Conservation (phyloP, 2,888 invertebrate genomes). For the Cynaeus angustus region DNA sequence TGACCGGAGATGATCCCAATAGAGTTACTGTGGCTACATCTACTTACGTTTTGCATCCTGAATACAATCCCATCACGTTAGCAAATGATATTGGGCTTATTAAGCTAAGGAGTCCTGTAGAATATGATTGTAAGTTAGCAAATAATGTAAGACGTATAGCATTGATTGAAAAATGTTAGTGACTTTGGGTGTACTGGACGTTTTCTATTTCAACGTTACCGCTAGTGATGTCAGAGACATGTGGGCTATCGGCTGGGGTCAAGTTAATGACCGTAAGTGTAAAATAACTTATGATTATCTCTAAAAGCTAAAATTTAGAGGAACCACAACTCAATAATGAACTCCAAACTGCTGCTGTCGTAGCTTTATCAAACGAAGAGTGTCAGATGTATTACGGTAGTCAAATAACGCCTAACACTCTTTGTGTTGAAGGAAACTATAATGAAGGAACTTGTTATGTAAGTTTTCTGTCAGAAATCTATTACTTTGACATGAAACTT, state of each 20-base stretch:
- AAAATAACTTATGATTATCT: too few relatives aligned
- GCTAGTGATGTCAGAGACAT: background rate
- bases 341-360: background rate
- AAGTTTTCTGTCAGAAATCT: background rate
- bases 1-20: background rate
- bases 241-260: conserved; percentile 6
- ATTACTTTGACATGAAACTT: background rate
- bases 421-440: conserved; percentile 26
- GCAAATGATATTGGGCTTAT: conserved; percentile 1
- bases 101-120: conserved; percentile 8
- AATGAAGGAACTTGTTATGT: conserved; percentile 23
- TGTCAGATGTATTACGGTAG: conserved; percentile 2
- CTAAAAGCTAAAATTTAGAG: background rate
- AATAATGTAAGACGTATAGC: too few relatives aligned
- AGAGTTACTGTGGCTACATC: background rate
- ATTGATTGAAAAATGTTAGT: background rate
- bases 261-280: background rate
- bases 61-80: background rate
- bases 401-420: conserved; percentile 12
- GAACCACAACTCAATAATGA: background rate
- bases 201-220: background rate
- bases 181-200: background rate
- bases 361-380: background rate
- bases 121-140: background rate
- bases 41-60: conserved; percentile 7